phyloP scores from a whole-genome alignment of 2,888 invertebrate species.

The Cinara cedri region DNA sequence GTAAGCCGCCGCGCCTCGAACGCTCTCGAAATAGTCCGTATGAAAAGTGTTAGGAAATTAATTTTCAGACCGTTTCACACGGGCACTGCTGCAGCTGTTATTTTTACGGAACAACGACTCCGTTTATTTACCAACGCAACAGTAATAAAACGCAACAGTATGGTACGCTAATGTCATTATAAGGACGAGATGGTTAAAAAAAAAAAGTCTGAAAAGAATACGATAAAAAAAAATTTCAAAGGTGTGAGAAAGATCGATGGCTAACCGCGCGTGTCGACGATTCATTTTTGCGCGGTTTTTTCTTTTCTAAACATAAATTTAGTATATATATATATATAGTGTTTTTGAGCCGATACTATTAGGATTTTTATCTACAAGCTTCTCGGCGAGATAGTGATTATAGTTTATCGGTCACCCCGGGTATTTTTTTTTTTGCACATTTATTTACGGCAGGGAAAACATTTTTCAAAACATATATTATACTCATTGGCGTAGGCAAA shows the following conservation, averaged over 20 bases:
- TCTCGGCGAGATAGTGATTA: too few species aligned
- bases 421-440: too few species aligned
- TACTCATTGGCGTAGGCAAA: too few species aligned
- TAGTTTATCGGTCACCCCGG: too few species aligned
- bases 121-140: too few species aligned
- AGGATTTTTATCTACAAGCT: too few species aligned
- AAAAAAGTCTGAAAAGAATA: conserved; percentile 22
- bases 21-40: neutral
- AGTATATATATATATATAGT: too few species aligned
- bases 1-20: neutral
- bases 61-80: neutral
- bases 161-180: neutral
- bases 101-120: too few species aligned
- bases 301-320: neutral
- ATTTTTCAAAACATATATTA: too few species aligned
- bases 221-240: neutral
- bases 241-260: conserved; percentile 31
- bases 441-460: too few species aligned
- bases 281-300: neutral
- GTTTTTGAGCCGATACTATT: neutral
- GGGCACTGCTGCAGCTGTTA: neutral
- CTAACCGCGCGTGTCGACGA: conserved; percentile 1
- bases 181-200: neutral
- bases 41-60: conserved; percentile 20
- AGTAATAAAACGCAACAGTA: neutral